Percentiles rank a stretch among this genome's conserved stretches.
These are phyloP conservation scores for Lithosia quadra DNA, from an alignment of 2,888 invertebrate genomes.

Conservation along the genomic window DNA sequence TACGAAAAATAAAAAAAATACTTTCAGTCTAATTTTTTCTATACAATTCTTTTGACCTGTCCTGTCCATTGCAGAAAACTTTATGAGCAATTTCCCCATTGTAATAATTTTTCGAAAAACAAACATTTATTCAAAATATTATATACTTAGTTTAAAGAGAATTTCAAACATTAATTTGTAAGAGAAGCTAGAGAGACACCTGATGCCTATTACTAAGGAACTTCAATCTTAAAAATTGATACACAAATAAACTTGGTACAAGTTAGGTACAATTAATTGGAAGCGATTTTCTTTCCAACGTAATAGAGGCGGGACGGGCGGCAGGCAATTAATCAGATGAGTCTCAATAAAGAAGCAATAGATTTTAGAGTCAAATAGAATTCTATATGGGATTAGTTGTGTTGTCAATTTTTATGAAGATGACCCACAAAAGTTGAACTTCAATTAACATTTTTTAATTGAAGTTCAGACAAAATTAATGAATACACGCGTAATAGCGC, in stretches of 20 bases:
- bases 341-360: slow-evolving; percentile 2
- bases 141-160: neutral
- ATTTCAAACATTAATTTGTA: neutral
- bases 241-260: neutral
- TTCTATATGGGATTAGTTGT: neutral
- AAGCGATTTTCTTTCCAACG: slow-evolving; percentile 2
- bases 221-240: neutral
- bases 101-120: neutral
- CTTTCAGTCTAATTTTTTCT: no score
- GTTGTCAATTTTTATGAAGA: neutral
- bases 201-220: slow-evolving; percentile 1
- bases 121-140: neutral
- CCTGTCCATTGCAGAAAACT: neutral
- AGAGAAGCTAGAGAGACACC: slow-evolving; percentile 1
- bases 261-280: slow-evolving; percentile 4
- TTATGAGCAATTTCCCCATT: neutral
- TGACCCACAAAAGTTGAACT: neutral
- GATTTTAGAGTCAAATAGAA: neutral
- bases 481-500: no score
- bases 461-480: no score
- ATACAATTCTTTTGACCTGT: no score
- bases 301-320: slow-evolving; percentile 1
- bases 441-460: neutral
- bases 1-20: neutral
- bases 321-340: neutral